Percentiles rank a stretch among this genome's conserved stretches.
Evolutionary conservation across 2,888 invertebrate genomes (phyloP).

Genomic region (Diploptera punctata): DNA sequence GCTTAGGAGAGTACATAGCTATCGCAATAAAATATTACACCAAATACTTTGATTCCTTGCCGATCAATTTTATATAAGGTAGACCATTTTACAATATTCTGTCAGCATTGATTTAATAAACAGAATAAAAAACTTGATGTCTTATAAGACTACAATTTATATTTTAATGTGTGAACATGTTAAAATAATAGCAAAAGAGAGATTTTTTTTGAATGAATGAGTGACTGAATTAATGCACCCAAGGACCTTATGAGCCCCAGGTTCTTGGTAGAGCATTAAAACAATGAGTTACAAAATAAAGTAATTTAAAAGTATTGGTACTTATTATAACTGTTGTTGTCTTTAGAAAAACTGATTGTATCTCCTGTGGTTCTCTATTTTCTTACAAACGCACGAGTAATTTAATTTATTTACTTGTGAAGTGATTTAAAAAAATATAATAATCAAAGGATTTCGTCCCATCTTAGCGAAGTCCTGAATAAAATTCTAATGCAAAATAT

Average conservation of each 20-base stretch:
- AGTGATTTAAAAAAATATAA: too few species aligned
- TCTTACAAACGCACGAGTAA: constrained; percentile 13
- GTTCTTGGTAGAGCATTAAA: too few species aligned
- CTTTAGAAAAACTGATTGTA: constrained; percentile 6
- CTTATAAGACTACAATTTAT: neutral
- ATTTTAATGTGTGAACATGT: neutral
- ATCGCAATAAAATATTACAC: constrained; percentile 15
- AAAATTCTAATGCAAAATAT: neutral
- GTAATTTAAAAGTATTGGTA: neutral
- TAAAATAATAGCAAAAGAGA: neutral
- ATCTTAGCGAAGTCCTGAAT: neutral
- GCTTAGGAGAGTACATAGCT: neutral
- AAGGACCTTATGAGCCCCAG: constrained; percentile 10
- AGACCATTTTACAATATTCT: neutral
- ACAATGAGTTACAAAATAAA: too few species aligned
- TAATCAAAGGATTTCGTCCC: neutral
- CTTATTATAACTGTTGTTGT: constrained; percentile 29
- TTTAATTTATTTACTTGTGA: too few species aligned
- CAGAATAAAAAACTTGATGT: neutral
- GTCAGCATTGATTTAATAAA: neutral
- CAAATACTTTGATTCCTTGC: constrained; percentile 1
- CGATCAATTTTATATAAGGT: constrained; percentile 2
- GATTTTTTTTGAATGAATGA: neutral
- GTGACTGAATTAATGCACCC: neutral
- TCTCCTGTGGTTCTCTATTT: constrained; percentile 20